Base-by-base conservation (phyloP, 1,140 invertebrate genomes). In the Pogonognathellus flavescens region DNA sequence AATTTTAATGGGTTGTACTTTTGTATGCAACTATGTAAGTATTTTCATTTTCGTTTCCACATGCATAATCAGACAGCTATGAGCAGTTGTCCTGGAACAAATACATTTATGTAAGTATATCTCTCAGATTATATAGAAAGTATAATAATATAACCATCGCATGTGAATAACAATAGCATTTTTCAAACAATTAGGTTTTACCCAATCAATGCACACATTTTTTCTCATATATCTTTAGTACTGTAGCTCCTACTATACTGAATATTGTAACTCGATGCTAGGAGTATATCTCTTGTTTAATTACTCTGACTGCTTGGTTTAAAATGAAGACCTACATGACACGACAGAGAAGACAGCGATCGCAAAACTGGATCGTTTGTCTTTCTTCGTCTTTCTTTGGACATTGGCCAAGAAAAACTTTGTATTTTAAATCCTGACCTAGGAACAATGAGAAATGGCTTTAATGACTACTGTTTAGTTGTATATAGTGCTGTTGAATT, bases 351-450 rank as follows among this genome's bases (percentile, higher is more conserved):
- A 50, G 31, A 66, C 14, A 50, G 31, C 25, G 70, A 50, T 57
- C 2, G 53, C 13, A 18, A 41, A 76, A 76, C 70, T 49, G n/a
- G n/a, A 49, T 25, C 22, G 11, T 41, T 76, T 76, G 25, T 76
- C 5, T 76, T 3, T 72, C 25, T 72, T 49, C 41, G 22, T 22
- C 16, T 11, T 76, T 25, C 70, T 49, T 76, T 76, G 70, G 70
- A 31, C 70, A 50, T 18, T 49, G 31, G 70, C 70, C 70, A 76
- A 76, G 41, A 31, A 76, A 25, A 76, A 76, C 70, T 76, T 31
- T 49, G 70, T 76, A 76, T 76, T 76, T 76, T 76, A 76, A 76
- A 76, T 76, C 70, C 70, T 76, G 70, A 76, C 70, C 70, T 76
- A 76, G 70, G 70, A 76, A 76, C 70, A 76, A 76, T 76, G 70